Conservation (phyloP, 2,888 invertebrate species). For the Melinaea menophilus region DNA sequence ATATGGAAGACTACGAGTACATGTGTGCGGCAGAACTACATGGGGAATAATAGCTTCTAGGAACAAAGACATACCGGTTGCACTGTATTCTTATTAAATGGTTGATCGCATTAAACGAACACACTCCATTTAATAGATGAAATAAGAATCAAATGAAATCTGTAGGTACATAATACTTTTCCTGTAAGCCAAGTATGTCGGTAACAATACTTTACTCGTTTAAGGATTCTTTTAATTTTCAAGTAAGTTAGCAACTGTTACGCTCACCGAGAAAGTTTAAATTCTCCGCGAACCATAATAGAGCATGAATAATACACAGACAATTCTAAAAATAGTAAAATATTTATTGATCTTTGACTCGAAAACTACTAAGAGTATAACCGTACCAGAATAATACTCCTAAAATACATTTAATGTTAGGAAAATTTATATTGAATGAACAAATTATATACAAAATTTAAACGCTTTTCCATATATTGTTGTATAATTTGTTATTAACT, state of each 20-base stretch:
- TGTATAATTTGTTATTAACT: too few species aligned
- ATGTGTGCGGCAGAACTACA: not conserved
- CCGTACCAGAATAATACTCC: too few species aligned
- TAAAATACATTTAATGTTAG: too few species aligned
- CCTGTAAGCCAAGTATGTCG: not conserved
- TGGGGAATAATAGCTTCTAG: not conserved
- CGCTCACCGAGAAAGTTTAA: not conserved
- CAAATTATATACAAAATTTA: too few species aligned
- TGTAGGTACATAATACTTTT: not conserved
- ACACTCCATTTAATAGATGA: not conserved
- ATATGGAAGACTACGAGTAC: not conserved
- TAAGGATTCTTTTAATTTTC: slow-evolving; percentile 3
- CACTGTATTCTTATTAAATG: not conserved
- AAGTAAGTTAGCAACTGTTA: not conserved
- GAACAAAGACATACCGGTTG: slow-evolving; percentile 2
- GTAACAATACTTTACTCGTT: slow-evolving; percentile 5
- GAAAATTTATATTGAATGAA: too few species aligned
- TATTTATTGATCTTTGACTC: too few species aligned
- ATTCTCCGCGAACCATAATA: not conserved
- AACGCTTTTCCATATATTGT: too few species aligned
- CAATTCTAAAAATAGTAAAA: too few species aligned
- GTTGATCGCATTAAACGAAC: not conserved
- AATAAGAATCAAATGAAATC: not conserved
- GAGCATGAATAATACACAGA: not conserved
- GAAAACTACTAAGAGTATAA: too few species aligned